These are phyloP conservation scores for Chitala chitala DNA, from an alignment of 2,113 vertebrate species.

Conservation along the genomic window DNA sequence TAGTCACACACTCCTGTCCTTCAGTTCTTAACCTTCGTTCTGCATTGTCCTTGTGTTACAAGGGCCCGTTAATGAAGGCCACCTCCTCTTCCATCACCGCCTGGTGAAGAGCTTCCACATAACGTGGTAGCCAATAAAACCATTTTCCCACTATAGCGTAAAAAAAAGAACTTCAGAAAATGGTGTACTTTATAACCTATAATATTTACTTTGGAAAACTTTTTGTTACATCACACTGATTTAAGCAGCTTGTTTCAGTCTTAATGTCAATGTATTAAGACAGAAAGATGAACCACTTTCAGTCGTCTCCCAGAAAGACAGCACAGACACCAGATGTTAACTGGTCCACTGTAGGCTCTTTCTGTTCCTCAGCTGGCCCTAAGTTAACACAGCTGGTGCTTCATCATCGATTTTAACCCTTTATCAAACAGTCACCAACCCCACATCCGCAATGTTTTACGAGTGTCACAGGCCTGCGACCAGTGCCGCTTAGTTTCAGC, in stretches of 20 bases:
- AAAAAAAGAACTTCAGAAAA: slow-evolving; percentile 9
- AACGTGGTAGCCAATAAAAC: neutral
- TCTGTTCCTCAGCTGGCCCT: neutral
- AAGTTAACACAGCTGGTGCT: neutral
- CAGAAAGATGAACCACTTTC: neutral
- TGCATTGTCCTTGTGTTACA: no score
- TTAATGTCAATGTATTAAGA: neutral
- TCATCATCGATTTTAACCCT: neutral
- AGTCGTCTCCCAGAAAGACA: no score
- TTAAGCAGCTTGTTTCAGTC: neutral
- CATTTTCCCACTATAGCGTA: neutral
- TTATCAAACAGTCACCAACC: neutral
- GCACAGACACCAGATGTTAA: neutral
- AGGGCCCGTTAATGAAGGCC: no score
- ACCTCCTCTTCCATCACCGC: no score
- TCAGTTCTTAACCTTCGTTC: no score
- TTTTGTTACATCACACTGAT: slow-evolving; percentile 4
- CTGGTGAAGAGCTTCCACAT: no score
- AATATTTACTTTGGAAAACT: slow-evolving; percentile 5
- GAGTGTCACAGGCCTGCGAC: no score
- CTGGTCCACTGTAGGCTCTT: neutral
- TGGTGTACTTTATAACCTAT: neutral
- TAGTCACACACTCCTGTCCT: neutral
- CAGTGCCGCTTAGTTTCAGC: neutral
- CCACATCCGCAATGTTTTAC: neutral